Percentiles rank a stretch among this genome's conserved stretches.
phyloP scores from a whole-genome alignment of 1,140 invertebrate genomes.

The Polypedilum pembai region DNA sequence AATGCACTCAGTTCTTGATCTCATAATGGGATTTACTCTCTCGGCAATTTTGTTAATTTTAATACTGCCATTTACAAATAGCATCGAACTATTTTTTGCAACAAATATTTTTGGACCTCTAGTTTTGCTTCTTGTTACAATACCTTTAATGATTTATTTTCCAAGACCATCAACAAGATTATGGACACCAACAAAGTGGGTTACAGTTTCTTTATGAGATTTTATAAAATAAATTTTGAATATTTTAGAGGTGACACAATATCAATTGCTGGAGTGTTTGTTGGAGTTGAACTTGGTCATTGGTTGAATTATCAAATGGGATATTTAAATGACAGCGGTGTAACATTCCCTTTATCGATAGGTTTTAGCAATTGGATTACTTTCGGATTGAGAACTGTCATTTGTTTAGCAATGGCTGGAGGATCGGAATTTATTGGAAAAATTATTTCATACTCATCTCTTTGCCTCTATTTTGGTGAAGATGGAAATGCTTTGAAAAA shows the following conservation, averaged over 20 bases:
- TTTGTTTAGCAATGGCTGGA: background rate
- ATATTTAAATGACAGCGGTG: background rate
- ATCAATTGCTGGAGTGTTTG: background rate
- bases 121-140: background rate
- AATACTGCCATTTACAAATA: background rate
- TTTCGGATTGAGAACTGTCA: background rate
- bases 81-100: background rate
- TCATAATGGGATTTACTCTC: background rate
- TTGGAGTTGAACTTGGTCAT: background rate
- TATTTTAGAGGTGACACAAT: conserved; percentile 6
- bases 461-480: background rate
- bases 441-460: background rate
- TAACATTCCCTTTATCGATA: background rate
- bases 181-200: background rate
- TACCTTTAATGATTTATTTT: background rate
- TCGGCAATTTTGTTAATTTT: background rate
- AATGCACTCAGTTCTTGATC: background rate
- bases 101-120: background rate
- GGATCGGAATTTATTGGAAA: background rate
- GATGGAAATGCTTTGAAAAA: background rate
- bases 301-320: conserved; percentile 25
- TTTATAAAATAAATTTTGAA: background rate
- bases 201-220: background rate
- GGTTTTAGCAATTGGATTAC: background rate
- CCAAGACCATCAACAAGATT: background rate